phyloP scores from a whole-genome alignment of 2,113 vertebrate genomes.

The Python bivittatus region DNA sequence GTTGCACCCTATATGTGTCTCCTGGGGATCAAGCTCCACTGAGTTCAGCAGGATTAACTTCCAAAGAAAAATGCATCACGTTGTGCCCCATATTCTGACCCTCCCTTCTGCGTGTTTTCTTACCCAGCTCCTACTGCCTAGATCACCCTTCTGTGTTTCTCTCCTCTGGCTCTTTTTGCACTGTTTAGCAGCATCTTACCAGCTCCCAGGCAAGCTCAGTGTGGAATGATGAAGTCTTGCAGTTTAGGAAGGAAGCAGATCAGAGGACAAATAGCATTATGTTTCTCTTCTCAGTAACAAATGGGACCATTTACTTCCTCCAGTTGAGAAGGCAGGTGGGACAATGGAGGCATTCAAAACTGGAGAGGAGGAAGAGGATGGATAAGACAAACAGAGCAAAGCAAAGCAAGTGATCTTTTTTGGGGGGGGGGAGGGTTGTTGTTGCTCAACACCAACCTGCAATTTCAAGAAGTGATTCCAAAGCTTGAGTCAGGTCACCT shows the following conservation, averaged over 20 bases:
- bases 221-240: background rate
- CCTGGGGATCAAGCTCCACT: background rate
- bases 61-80: background rate
- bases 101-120: background rate
- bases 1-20: background rate
- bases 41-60: background rate
- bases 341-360: background rate
- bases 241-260: background rate
- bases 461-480: background rate
- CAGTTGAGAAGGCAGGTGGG: background rate
- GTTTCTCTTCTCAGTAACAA: background rate
- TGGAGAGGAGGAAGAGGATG: background rate
- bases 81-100: background rate
- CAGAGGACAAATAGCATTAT: background rate
- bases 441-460: background rate
- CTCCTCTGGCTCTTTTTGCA: background rate
- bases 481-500: no score
- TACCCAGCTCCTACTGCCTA: background rate
- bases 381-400: background rate
- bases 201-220: accelerated
- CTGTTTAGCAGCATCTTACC: background rate
- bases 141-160: background rate
- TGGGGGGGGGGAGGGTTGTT: no score
- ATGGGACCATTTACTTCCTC: background rate
- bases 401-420: background rate